Base-by-base conservation (phyloP, 2,113 vertebrate genomes). In the Octodon degus region DNA sequence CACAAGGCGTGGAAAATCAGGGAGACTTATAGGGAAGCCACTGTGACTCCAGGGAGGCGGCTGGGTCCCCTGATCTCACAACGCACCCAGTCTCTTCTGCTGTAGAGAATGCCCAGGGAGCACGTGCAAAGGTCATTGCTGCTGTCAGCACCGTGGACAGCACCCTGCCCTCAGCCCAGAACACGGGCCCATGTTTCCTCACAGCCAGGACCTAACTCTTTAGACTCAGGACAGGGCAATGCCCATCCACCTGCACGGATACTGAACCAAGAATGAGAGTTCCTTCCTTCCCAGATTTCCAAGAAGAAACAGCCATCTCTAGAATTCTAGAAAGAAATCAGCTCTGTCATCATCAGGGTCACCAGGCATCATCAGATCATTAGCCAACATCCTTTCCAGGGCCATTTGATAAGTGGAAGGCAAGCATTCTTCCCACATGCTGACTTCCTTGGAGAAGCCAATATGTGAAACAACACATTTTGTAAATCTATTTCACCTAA, bases 281-380 rank as follows among this genome's bases (percentile, higher is more conserved):
- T 22, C 22, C 10, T 47, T 24, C 37, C 22, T 30, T 47, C 17
- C 20, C 3, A 12, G 55, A 5, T 65, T 0, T 50, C 14, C 50
- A 25, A 4, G 25, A 67, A 86, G n/a, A 27, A 9, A 5, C 1
- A 5, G 2, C 6, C 37, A 30, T 16, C 58, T 30, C 0, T 0
- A 1, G 9, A 65, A 62, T 40, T 47, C 67, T 37, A 55, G 24
- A 5, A 25, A n/a, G 2, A 1, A 5, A 7, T 7, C 16, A 13
- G 20, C 27, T 53, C 43, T 14, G 3, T 40, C 62, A 82, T 62
- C 25, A 5, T 2, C 4, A 4, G 60, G 60, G 5, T 19, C 34
- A 37, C 16, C 7, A 47, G 20, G 4, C 0, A 0, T 13, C 4
- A 1, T 12, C 10, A 9, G 2, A 13, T 37, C 63, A 5, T 1